Conservation (phyloP, 2,113 vertebrate species). For the Stegostoma tigrinum region DNA sequence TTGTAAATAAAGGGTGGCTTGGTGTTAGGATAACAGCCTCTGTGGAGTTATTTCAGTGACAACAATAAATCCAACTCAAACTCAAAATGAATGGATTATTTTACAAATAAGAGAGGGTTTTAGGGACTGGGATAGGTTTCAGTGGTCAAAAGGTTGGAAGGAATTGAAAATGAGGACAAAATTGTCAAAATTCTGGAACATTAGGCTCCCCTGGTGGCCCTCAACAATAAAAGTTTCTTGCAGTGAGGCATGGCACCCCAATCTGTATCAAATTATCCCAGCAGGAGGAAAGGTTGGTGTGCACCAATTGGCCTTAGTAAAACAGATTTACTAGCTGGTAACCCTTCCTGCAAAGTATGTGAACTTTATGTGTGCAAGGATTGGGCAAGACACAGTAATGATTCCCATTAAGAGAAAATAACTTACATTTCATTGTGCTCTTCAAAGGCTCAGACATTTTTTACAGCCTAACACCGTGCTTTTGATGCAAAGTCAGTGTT, state of each 20-base stretch:
- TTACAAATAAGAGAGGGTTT: not conserved
- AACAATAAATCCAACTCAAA: too few relatives aligned
- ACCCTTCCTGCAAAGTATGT: not conserved
- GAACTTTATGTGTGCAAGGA: not conserved
- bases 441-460: not conserved
- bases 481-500: not conserved
- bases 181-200: not conserved
- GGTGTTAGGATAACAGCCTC: too few relatives aligned
- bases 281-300: not conserved
- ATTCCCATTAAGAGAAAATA: not conserved
- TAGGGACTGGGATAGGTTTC: not conserved
- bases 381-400: not conserved
- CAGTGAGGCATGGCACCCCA: not conserved
- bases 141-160: not conserved
- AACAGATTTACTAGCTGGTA: not conserved
- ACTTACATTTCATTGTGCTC: not conserved
- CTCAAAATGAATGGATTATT: too few relatives aligned
- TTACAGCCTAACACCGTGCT: not conserved
- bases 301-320: not conserved
- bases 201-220: not conserved
- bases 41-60: too few relatives aligned
- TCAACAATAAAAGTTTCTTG: not conserved
- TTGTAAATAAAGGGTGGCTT: too few relatives aligned
- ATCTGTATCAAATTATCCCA: not conserved
- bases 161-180: not conserved